Percentiles rank a stretch among this genome's conserved stretches.
phyloP scores from a whole-genome alignment of 1,140 invertebrate genomes.

The Drosophila arawakana region DNA sequence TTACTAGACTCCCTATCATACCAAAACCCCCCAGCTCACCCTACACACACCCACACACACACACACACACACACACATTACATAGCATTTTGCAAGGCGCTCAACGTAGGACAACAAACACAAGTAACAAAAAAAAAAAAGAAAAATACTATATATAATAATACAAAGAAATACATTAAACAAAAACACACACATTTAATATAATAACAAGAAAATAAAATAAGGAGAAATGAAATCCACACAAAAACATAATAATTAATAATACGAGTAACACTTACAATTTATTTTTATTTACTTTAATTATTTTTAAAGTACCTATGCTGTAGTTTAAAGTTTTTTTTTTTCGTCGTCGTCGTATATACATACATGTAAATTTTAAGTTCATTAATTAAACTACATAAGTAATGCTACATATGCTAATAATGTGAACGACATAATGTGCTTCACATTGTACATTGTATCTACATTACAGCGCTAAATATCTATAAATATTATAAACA shows the following conservation, averaged over 20 bases:
- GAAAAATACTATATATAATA: constrained; percentile 38
- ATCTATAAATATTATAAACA: constrained; percentile 71
- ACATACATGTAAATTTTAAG: constrained; percentile 65
- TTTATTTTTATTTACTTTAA: constrained; percentile 64
- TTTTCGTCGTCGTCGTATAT: constrained; percentile 59
- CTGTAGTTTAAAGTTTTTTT: constrained; percentile 69
- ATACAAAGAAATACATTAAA: constrained; percentile 14
- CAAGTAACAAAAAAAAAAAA: constrained; percentile 43
- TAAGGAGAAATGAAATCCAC: constrained; percentile 26
- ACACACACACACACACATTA: not conserved
- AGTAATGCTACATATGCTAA: constrained; percentile 36
- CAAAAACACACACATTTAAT: constrained; percentile 24
- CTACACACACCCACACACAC: constrained; percentile 4
- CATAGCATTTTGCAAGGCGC: constrained; percentile 57
- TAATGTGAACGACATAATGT: constrained; percentile 60
- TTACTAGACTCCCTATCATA: constrained; percentile 44
- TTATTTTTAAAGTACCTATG: constrained; percentile 72
- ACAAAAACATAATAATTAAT: constrained; percentile 18
- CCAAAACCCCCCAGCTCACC: not conserved
- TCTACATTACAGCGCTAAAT: constrained; percentile 77
- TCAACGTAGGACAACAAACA: constrained; percentile 31
- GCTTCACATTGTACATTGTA: constrained; percentile 75
- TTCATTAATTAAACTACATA: constrained; percentile 54
- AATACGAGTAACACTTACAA: constrained; percentile 18
- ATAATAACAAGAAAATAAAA: constrained; percentile 23